Evolutionary conservation across 1,140 invertebrate genomes (phyloP).

Genomic region (Pinna nobilis): DNA sequence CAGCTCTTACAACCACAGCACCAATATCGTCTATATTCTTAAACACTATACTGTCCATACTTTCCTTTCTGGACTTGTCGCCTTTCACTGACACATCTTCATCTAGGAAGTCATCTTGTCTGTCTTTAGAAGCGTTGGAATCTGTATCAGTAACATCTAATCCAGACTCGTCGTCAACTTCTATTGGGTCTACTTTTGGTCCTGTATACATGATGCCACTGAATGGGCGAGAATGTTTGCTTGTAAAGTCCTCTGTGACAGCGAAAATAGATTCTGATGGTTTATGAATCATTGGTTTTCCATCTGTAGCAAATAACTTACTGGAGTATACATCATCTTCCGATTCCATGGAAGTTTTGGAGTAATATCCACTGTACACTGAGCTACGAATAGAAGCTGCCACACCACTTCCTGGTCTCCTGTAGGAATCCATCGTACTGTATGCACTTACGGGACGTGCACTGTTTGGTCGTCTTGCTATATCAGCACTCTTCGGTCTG

Average conservation of each 20-base stretch:
- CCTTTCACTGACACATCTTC: slow-evolving; percentile 13
- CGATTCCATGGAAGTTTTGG: slow-evolving; percentile 35
- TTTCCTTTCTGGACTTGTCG: slow-evolving; percentile 42
- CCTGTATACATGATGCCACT: slow-evolving; percentile 47
- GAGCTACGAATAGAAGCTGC: slow-evolving; percentile 57
- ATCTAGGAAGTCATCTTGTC: slow-evolving; percentile 24
- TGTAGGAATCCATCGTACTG: slow-evolving; percentile 47
- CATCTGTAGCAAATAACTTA: slow-evolving; percentile 43
- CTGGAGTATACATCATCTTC: slow-evolving; percentile 53
- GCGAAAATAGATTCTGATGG: slow-evolving; percentile 62
- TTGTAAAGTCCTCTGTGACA: slow-evolving; percentile 41
- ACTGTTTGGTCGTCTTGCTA: slow-evolving; percentile 46
- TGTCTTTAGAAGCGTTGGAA: slow-evolving; percentile 46
- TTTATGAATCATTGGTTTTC: slow-evolving; percentile 57
- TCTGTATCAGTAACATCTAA: slow-evolving; percentile 38
- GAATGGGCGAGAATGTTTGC: slow-evolving; percentile 35
- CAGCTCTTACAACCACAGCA: slow-evolving; percentile 62
- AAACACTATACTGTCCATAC: slow-evolving; percentile 53
- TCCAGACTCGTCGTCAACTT: slow-evolving; percentile 41
- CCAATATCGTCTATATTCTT: slow-evolving; percentile 65
- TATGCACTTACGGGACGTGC: slow-evolving; percentile 57
- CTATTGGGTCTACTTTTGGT: slow-evolving; percentile 39
- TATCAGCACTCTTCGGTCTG: slow-evolving; percentile 53
- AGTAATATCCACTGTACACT: slow-evolving; percentile 44
- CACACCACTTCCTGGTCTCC: slow-evolving; percentile 59